Base-by-base conservation (phyloP, 2,888 invertebrate species). In the Masnerella sp. region DNA sequence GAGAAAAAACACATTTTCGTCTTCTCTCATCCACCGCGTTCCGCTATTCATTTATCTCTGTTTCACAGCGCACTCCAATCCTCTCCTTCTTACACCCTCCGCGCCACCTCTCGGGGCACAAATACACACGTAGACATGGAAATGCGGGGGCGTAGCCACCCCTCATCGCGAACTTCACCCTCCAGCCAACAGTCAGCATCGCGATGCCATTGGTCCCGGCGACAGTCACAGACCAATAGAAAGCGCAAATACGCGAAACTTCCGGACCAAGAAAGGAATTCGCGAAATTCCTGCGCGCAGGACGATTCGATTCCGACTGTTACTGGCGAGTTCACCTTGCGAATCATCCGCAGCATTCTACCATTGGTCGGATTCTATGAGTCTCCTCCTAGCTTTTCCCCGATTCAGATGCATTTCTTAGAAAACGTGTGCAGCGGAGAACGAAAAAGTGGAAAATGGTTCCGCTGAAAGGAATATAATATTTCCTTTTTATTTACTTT, bases 191-290 rank as follows among this genome's bases (percentile, higher is more conserved):
- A 85, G 81, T 85, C 81, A 84, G 83, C 83, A 85, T 85, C 78
- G 83, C 77, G 77, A 82, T 85, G 83, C 85, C 84, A 87, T 87
- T 87, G 87, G 87, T 81, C 82, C 82, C 76, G 71, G 80, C 83
- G 86, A 86, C 86, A 86, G 80, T 85, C 86, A 81, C 81, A 85
- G 84, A 83, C 84, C 87, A 83, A 87, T 74, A 68, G 68, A 76
- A 76, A 71, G 71, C 76, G 74, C 76, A 76, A 76, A 76, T 74
- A 76, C 71, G 67, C 47, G 64, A 76, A 71, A 76, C 71, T 76
- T 67, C 59, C 43, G 54, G 42, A 38, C 58, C 54, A 70, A 72
- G 73, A 67, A 73, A 76, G 67, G 71, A 71, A 68, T 67, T 76
- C 64, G 67, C 61, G 73, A 51, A 75, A 73, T 72, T 65, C 42